Percentiles rank a stretch among this genome's conserved stretches.
Evolutionary conservation across 2,888 invertebrate genomes (phyloP).

Genomic region (Phyto melanocephala): DNA sequence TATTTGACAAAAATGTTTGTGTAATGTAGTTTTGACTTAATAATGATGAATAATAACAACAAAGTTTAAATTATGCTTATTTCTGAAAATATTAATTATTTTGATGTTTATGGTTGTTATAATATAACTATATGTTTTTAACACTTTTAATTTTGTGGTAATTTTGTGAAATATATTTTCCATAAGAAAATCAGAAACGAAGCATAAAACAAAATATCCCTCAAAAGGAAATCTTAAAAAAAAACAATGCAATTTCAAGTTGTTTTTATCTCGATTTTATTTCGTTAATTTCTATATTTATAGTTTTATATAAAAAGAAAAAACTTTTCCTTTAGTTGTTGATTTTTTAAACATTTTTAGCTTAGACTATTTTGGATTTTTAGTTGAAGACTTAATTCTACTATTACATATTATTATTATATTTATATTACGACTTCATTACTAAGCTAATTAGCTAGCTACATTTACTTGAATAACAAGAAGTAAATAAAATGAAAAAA

Average conservation of each 20-base stretch:
- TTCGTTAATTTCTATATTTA: slow-evolving; percentile 34
- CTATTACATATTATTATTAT: slow-evolving; percentile 26
- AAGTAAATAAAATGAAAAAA: slow-evolving; percentile 45
- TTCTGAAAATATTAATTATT: slow-evolving; percentile 43
- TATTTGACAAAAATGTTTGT: slow-evolving; percentile 39
- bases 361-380: slow-evolving; percentile 43
- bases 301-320: slow-evolving; percentile 25
- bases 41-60: slow-evolving; percentile 28
- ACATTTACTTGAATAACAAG: slow-evolving; percentile 50
- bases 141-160: slow-evolving; percentile 25
- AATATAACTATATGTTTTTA: slow-evolving; percentile 19
- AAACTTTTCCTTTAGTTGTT: slow-evolving; percentile 38
- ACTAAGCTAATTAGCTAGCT: slow-evolving; percentile 61
- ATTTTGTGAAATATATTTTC: slow-evolving; percentile 38
- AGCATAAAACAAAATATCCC: slow-evolving; percentile 3
- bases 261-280: slow-evolving; percentile 45
- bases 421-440: slow-evolving; percentile 43
- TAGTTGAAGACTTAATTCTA: slow-evolving; percentile 54
- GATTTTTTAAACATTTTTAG: slow-evolving; percentile 41
- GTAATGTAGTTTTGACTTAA: slow-evolving; percentile 49
- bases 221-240: not conserved
- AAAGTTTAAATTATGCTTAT: slow-evolving; percentile 42
- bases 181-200: slow-evolving; percentile 31
- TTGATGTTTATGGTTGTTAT: slow-evolving; percentile 1
- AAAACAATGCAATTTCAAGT: slow-evolving; percentile 52